Evolutionary conservation across 1,140 invertebrate species (phyloP), one percentile per base, ranked within the genome.

Genomic region (Drosophila equinoxialis): DNA sequence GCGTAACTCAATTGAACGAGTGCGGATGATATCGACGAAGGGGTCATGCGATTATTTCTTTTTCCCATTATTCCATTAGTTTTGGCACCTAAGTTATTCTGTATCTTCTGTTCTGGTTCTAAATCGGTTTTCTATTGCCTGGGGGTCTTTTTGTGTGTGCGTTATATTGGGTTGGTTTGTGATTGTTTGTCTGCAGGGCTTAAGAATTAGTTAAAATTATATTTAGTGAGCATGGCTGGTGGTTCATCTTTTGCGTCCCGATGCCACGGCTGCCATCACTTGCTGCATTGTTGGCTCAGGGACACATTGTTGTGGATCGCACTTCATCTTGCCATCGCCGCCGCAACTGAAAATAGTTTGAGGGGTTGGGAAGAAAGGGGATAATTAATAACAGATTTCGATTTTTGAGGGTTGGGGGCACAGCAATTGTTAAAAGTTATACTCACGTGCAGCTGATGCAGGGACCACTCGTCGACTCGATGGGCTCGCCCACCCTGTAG

Each of bases 401-500:
- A 17, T 8, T 4, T 30, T 30, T 30, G 6, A 0, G 30, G 30
- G 0, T 30, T 2, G 14, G 17, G 45, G 45, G n/a, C 23, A 26
- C 23, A 42, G 6, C 7, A 17, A 6, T 37, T 5, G 7, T 8
- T 13, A n/a, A 30, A 8, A 11, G 33, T 10, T 23, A n/a, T n/a
- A 57, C 96, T 97, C 94, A 98, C 96, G 94, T 97, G 96, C 97
- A 98, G 79, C 96, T 95, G 83, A 97, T 95, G 93, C 97, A 98
- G 81, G 97, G 97, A 90, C 97, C 97, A 82, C 97, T 98, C 48
- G 96, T 95, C 59, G 96, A 95, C 82, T 94, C 94, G 55, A 98
- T 96, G 20, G 95, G 93, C 92, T 98, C 96, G 72, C 97, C 97
- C 48, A 97, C 95, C 91, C 95, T 94, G 90, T 98, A 98, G 33